phyloP scores from a whole-genome alignment of 2,888 invertebrate genomes.

The Calameuta idolon region DNA sequence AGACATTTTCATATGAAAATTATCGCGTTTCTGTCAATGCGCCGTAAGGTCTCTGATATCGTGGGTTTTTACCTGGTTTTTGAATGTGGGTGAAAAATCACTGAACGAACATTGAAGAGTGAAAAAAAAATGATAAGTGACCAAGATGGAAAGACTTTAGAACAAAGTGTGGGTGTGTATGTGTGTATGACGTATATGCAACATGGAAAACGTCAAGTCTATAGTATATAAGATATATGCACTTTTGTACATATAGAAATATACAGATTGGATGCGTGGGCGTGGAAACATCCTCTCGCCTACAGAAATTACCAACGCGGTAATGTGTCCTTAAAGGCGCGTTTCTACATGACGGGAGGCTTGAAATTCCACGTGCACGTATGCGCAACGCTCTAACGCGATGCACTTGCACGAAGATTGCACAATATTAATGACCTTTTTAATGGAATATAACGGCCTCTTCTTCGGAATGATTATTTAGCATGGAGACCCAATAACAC shows the following conservation, averaged over 20 bases:
- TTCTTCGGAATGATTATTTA: constrained; percentile 43
- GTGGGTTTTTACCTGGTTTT: neutral
- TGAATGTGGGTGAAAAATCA: neutral
- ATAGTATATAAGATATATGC: neutral
- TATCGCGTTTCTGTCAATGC: neutral
- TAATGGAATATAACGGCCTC: constrained; percentile 41
- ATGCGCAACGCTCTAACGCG: neutral
- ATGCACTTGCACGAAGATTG: constrained; percentile 40
- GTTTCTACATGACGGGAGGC: neutral
- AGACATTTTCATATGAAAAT: neutral
- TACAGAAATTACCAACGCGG: neutral
- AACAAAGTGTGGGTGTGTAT: neutral
- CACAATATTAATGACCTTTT: constrained; percentile 37
- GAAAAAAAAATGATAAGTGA: too few relatives aligned
- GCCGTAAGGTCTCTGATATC: neutral
- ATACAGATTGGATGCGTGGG: neutral
- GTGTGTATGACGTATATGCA: neutral
- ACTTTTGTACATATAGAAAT: neutral
- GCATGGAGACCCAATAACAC: constrained; percentile 45
- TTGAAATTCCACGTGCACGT: neutral
- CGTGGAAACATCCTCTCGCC: neutral
- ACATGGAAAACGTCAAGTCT: neutral
- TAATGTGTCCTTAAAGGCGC: neutral
- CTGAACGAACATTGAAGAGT: neutral
- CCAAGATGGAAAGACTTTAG: neutral